Base-by-base conservation (phyloP, 2,888 invertebrate species). In the Plebejus argus region DNA sequence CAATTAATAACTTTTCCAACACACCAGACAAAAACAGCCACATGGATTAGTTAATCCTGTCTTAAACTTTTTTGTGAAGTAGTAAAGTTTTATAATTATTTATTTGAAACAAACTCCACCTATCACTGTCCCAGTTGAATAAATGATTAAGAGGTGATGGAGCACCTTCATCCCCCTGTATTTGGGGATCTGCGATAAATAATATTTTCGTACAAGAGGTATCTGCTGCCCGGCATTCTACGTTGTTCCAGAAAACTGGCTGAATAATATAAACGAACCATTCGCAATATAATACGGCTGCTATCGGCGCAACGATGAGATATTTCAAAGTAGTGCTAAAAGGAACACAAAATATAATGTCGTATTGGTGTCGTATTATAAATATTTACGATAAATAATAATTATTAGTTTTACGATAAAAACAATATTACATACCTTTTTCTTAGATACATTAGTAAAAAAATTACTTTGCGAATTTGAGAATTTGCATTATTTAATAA, bases 161-260 rank as follows among this genome's bases (percentile, higher is more conserved):
- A 77, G 98, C 98, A 84, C 96, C 96, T 61, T 95, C 90, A 82
- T 97, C 96, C 0, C 99, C 99, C 82, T 98, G 95, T 79, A 99
- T 95, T 90, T 99, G 99, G 23, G 99, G 99, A 91, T 99, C 99
- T 7, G 98, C 98, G 76, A 98, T 96, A 76, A 97, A 94, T 76
- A 97, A 88, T 78, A 97, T 92, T 83, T 95, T 95, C 6, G 96
- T 95, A 82, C 96, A 96, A 78, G 95, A 93, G 0, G 81, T 76
- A 56, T 88, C 88, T n/a, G 85, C 79, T 12, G 77, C 56, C 7
- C 82, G 78, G 91, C 96, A 96, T 78, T 90, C 86, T 49, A 95
- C 84, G 20, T 89, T 86, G 76, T 92, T 89, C 89, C 95, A 92
- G 80, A 92, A 87, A 35, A 85, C 77, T 3, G 89, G 88, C 81